Percentiles rank a stretch among this genome's conserved stretches.
Conservation (phyloP, 35 echinoderm and acorn worm genomes). For the Eucidaris tribuloides region DNA sequence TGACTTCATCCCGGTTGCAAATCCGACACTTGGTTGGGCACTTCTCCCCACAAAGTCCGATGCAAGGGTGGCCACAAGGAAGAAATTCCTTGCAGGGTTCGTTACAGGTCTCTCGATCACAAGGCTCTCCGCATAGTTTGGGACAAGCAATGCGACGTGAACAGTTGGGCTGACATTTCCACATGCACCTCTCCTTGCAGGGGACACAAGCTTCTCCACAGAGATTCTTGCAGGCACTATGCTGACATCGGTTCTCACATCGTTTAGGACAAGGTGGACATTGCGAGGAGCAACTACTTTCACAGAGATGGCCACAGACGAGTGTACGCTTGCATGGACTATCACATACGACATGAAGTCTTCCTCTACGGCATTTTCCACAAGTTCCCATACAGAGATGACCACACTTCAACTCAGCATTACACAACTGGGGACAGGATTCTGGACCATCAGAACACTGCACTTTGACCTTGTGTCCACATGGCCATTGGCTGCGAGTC, state of each 20-base stretch:
- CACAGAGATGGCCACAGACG: constrained; percentile 84
- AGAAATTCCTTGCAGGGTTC: constrained; percentile 38
- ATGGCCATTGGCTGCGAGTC: constrained; percentile 24
- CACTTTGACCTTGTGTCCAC: constrained; percentile 59
- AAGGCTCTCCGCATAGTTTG: constrained; percentile 37
- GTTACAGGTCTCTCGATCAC: constrained; percentile 35
- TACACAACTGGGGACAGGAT: constrained; percentile 49
- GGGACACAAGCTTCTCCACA: constrained; percentile 68
- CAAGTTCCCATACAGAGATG: constrained; percentile 61
- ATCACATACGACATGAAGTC: constrained; percentile 54
- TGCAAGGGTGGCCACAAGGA: constrained; percentile 43
- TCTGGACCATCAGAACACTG: constrained; percentile 50
- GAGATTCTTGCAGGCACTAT: constrained; percentile 50
- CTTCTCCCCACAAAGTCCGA: constrained; percentile 69
- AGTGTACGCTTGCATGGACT: constrained; percentile 55
- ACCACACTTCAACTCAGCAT: constrained; percentile 51
- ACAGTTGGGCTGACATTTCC: constrained; percentile 35
- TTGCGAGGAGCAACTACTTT: constrained; percentile 46
- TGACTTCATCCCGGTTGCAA: constrained; percentile 55
- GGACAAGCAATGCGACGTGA: constrained; percentile 38
- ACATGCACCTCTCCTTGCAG: constrained; percentile 44
- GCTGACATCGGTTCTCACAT: constrained; percentile 70
- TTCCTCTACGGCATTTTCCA: constrained; percentile 43
- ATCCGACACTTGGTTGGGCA: constrained; percentile 65
- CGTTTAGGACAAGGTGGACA: constrained; percentile 80